A percentile compares a stretch with the other conserved stretches of the same genome.
Evolutionary conservation across 1,140 invertebrate species (phyloP).

Genomic region (Rhopalosiphum maidis): DNA sequence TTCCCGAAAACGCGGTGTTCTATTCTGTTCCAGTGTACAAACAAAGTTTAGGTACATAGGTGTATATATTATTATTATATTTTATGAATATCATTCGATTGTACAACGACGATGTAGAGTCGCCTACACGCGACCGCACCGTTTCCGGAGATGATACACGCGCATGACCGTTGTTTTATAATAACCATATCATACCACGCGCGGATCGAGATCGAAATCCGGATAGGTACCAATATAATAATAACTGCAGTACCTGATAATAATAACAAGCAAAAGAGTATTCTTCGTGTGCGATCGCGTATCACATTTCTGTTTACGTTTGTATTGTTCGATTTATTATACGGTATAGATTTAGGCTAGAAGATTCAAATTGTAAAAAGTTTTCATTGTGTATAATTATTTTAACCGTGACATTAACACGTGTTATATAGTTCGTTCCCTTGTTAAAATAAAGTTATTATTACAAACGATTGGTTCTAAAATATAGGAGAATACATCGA

Average conservation of each 20-base stretch:
- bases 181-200: background rate
- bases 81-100: background rate
- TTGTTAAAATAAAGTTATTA: background rate
- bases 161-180: background rate
- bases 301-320: background rate
- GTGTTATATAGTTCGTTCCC: too few relatives aligned
- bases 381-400: background rate
- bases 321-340: background rate
- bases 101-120: background rate
- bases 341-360: background rate
- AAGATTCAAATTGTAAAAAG: background rate
- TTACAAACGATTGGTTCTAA: background rate
- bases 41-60: background rate
- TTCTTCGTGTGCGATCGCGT: background rate
- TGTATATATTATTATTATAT: background rate
- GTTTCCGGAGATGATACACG: constrained; percentile 43
- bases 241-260: background rate
- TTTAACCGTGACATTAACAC: background rate
- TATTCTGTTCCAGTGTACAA: background rate
- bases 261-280: background rate
- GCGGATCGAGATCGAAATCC: background rate
- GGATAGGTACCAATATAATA: background rate
- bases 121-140: constrained; percentile 33
- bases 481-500: background rate
- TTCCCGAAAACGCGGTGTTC: background rate